Evolutionary conservation across 1,140 invertebrate genomes (phyloP).

Genomic region (Meloidogyne floridensis): DNA sequence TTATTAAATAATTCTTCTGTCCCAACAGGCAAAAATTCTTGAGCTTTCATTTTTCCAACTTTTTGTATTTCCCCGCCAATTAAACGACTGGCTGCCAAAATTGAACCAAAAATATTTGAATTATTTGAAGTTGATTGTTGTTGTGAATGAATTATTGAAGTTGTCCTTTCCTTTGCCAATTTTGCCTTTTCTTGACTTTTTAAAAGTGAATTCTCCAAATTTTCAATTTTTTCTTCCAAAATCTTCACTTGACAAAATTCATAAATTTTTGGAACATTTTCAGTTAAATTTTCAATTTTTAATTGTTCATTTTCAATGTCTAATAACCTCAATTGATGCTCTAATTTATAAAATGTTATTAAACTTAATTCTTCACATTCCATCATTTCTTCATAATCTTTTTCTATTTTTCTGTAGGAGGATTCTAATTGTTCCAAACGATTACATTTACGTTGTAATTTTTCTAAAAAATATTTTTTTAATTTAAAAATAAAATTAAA

Average conservation of each 20-base stretch:
- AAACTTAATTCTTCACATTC: constrained; percentile 79
- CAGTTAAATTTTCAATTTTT: constrained; percentile 22
- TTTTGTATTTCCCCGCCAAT: constrained; percentile 1
- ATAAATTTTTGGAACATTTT: not conserved
- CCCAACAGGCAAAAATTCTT: not conserved
- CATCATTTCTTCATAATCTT: constrained; percentile 43
- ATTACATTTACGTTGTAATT: constrained; percentile 28
- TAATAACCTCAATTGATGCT: constrained; percentile 78
- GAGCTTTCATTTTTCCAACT: not conserved
- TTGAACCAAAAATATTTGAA: constrained; percentile 1
- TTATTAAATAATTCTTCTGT: constrained; percentile 10
- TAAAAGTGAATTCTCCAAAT: not conserved
- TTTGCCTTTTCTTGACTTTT: not conserved
- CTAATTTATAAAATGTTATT: constrained; percentile 78
- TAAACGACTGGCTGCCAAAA: constrained; percentile 8
- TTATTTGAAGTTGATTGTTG: not conserved
- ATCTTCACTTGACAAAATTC: not conserved
- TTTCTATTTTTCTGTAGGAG: constrained; percentile 38
- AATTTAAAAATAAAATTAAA: not conserved
- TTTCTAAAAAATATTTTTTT: constrained; percentile 15
- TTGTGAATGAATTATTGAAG: not conserved
- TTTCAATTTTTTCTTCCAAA: not conserved
- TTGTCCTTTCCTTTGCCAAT: not conserved
- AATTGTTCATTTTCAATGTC: constrained; percentile 66
- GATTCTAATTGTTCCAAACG: constrained; percentile 39